Evolutionary conservation across 2,888 invertebrate species (phyloP), one percentile per base, ranked within the genome.

Genomic region (Ennomos quercinarius): DNA sequence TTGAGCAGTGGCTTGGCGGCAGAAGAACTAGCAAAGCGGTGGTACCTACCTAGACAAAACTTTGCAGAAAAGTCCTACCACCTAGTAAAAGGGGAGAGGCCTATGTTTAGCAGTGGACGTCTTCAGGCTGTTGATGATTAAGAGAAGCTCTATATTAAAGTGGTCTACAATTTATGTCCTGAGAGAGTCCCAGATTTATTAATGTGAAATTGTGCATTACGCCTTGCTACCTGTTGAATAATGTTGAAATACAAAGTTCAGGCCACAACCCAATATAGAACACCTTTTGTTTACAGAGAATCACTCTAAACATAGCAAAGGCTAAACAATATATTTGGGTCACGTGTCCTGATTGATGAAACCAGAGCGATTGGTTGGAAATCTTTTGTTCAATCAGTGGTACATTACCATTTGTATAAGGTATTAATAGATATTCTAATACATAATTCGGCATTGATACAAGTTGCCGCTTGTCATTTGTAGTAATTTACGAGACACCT

Each of bases 251-350:
- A 48, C 39, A 34, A 35, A 6, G 49, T 27, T 44, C 37, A 53
- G 44, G 53, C 41, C 48, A n/a, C n/a, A 40, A 44, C 35, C 48
- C 44, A 45, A 49, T 53, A 53, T 38, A 53, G 53, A 53, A 39
- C 35, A 34, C 42, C 43, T 52, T 42, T 6, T 53, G 48, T 49
- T 45, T 50, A 50, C 50, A 36, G 13, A 17, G 10, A 36, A 27
- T 27, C 11, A 13, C 40, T n/a, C 53, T 41, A 54, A 54, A 54
- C 44, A 59, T 50, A 44, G 40, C 27, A 39, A 39, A 17, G 8
- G 11, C 38, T 8, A 35, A 49, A 45, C 46, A 54, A 45, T 46
- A 47, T 43, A 59, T 51, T 54, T 55, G 12, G 51, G 55, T 60
- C 50, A 34, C 8, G 37, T 48, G 10, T 40, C 49, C 45, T 51